A percentile compares a stretch with the other conserved stretches of the same genome.
Evolutionary conservation across 2,113 vertebrate species (phyloP).

Genomic region (Struthidea cinerea): DNA sequence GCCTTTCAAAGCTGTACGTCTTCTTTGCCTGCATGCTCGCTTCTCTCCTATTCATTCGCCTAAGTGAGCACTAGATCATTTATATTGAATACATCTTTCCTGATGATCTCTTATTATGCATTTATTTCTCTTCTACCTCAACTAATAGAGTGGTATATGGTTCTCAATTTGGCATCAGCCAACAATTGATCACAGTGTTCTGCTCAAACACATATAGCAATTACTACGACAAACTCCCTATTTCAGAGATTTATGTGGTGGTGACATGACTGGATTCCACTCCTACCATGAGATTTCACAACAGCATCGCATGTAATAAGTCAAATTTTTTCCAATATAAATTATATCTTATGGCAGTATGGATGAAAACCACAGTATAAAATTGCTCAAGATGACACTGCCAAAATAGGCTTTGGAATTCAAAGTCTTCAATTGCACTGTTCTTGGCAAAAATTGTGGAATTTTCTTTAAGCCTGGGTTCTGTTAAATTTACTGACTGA

Average conservation of each 20-base stretch:
- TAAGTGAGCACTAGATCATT: constrained; percentile 22
- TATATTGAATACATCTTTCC: constrained; percentile 30
- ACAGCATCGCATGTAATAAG: background rate
- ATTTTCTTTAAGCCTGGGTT: background rate
- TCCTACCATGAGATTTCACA: constrained; percentile 34
- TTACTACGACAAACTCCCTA: background rate
- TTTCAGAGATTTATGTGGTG: constrained; percentile 34
- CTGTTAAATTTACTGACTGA: background rate
- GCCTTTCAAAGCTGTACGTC: background rate
- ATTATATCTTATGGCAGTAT: background rate
- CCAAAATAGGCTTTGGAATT: constrained; percentile 30
- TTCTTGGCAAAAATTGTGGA: background rate
- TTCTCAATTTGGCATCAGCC: constrained; percentile 29
- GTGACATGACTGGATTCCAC: constrained; percentile 31
- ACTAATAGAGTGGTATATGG: constrained; percentile 26
- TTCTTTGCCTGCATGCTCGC: background rate
- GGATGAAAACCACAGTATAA: background rate
- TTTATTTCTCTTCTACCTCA: constrained; percentile 1
- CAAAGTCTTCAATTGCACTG: background rate
- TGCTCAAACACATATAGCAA: background rate
- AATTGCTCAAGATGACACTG: constrained; percentile 14
- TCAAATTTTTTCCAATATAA: constrained; percentile 13
- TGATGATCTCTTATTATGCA: background rate
- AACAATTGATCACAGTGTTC: background rate
- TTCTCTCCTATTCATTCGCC: background rate